These are phyloP conservation scores for Pluvianellus socialis DNA, from an alignment of 2,113 vertebrate genomes.

Conservation along the genomic window DNA sequence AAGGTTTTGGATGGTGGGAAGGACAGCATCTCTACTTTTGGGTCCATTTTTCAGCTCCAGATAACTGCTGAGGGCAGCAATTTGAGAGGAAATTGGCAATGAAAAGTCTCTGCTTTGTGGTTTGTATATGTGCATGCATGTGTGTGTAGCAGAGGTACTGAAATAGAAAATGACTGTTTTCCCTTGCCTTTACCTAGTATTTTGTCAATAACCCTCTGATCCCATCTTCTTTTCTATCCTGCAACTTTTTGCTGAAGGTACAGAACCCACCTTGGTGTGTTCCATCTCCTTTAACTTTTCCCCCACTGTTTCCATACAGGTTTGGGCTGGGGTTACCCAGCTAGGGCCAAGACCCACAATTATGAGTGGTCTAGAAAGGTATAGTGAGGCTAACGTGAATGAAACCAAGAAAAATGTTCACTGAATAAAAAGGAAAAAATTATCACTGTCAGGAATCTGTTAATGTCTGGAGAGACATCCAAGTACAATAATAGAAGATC, in stretches of 20 bases:
- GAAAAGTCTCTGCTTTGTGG: rapidly evolving
- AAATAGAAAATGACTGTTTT: neutral
- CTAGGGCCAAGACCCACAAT: neutral
- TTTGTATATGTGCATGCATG: neutral
- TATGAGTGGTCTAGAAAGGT: neutral
- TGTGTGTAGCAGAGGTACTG: neutral
- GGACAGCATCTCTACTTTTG: neutral
- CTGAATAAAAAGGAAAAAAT: neutral
- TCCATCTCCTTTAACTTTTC: neutral
- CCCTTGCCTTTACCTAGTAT: neutral
- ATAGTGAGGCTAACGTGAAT: neutral
- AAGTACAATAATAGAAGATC: neutral
- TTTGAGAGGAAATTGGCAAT: neutral
- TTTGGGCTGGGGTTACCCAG: neutral
- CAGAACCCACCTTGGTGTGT: neutral
- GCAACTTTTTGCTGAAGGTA: neutral
- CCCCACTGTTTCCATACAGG: neutral
- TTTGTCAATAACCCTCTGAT: neutral
- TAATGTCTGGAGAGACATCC: neutral
- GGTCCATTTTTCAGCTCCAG: neutral
- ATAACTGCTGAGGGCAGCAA: neutral
- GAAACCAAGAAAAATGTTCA: neutral
- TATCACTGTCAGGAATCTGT: neutral
- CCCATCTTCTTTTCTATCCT: neutral
- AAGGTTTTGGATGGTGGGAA: neutral